A percentile compares a stretch with the other conserved stretches of the same genome.
Conservation (phyloP, 2,888 invertebrate species). For the Apoda limacodes region DNA sequence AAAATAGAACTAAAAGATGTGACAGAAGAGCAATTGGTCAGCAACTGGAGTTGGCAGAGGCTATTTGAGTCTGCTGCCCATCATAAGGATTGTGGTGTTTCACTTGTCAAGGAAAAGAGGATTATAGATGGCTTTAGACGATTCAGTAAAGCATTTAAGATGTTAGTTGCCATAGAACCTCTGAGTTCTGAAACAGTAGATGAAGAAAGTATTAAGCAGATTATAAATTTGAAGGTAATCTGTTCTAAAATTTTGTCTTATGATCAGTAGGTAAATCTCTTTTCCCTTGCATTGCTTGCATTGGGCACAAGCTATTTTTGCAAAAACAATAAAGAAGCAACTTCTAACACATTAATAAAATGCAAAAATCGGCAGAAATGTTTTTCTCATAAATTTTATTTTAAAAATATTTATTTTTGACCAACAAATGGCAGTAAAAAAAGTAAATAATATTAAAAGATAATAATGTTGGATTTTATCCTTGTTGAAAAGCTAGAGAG, state of each 20-base stretch:
- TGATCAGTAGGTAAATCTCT: too few species aligned
- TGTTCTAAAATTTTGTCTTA: not conserved
- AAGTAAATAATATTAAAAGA: too few species aligned
- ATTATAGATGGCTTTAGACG: slow-evolving; percentile 76
- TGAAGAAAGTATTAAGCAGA: slow-evolving; percentile 53
- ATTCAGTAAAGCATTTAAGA: slow-evolving; percentile 80
- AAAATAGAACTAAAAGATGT: slow-evolving; percentile 49
- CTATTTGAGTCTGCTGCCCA: slow-evolving; percentile 58
- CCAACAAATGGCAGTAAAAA: too few species aligned
- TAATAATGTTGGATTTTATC: too few species aligned
- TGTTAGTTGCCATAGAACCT: slow-evolving; percentile 72
- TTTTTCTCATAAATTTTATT: too few species aligned
- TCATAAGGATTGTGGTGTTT: slow-evolving; percentile 71
- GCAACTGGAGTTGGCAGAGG: slow-evolving; percentile 69
- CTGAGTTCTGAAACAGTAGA: slow-evolving; percentile 68
- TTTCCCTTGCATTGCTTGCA: too few species aligned
- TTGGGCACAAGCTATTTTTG: too few species aligned
- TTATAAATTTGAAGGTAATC: slow-evolving; percentile 64
- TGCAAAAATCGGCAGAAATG: too few species aligned
- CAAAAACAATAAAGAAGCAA: too few species aligned
- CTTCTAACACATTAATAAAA: too few species aligned
- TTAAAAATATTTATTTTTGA: too few species aligned
- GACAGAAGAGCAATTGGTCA: slow-evolving; percentile 56
- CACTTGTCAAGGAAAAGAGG: slow-evolving; percentile 73
- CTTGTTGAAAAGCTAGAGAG: too few species aligned